Evolutionary conservation across 2,888 invertebrate species (phyloP), one percentile per base, ranked within the genome.

Genomic region (Campopleginae sp.): DNA sequence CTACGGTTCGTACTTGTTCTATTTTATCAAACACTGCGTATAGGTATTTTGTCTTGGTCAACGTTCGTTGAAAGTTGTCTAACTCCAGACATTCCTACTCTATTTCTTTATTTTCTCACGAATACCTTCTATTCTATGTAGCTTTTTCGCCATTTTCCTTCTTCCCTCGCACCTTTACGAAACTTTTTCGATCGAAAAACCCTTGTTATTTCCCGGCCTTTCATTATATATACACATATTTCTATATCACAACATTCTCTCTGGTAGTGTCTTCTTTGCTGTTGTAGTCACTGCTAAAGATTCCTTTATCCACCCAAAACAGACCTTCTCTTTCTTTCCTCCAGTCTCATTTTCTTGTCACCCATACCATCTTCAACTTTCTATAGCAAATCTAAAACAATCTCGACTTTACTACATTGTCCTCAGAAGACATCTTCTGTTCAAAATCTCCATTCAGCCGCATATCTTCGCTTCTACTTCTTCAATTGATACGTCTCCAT

Each of bases 271-370:
- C 54, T 78, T 75, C 61, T 54, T 65, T 54, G 14, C 63, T 66
- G 46, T 77, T 72, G 74, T 70, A 46, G 68, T 81, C 75, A 66
- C 84, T 71, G 54, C 77, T 72, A 61, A 76, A 63, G 48, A 75
- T 81, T 82, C 74, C 81, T 71, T 78, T 66, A 54, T 83, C 58
- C 48, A 7, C 58, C 46, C 44, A 70, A 27, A 33, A 48, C 71
- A 78, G 63, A 27, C 51, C 51, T 38, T 19, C 23, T 23, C 51
- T n/a, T 42, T 58, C 66, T 27, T 54, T 46, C 44, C 31, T 78
- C 19, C 17, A 44, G 27, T 78, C 46, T 78, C 44, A 68, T 78
- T 63, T 84, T 76, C 61, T 46, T 66, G 12, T 72, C 70, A 61
- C 71, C 71, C 58, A 58, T 61, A 77, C 38, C 58, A 66, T 58